A percentile compares a stretch with the other conserved stretches of the same genome.
Evolutionary conservation across 1,140 invertebrate genomes (phyloP).

Genomic region (Chlorops oryzae): DNA sequence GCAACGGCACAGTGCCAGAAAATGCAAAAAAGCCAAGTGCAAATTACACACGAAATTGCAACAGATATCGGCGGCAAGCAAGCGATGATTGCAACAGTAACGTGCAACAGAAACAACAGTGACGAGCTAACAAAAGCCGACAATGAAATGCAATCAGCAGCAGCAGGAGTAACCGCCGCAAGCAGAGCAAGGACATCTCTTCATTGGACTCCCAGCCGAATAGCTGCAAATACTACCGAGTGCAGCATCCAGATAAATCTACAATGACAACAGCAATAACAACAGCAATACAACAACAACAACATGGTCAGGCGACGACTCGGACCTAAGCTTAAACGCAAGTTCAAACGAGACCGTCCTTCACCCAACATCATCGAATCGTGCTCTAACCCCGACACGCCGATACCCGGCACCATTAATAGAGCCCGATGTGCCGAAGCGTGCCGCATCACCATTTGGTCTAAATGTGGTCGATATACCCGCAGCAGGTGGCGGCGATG

Average conservation of each 20-base stretch:
- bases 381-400: constrained; percentile 23
- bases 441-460: constrained; percentile 35
- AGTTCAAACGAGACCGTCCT: not conserved
- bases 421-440: constrained; percentile 24
- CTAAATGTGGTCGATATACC: constrained; percentile 26
- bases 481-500: not conserved
- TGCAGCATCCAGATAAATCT: constrained; percentile 1
- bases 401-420: constrained; percentile 37
- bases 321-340: not conserved
- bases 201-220: not conserved
- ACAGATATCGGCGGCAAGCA: not conserved
- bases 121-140: constrained; percentile 3
- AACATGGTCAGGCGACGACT: not conserved
- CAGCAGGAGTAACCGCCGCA: not conserved
- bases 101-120: not conserved
- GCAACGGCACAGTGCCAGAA: too few relatives aligned
- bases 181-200: not conserved
- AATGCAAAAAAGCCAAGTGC: not conserved
- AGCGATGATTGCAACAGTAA: not conserved
- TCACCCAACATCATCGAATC: not conserved
- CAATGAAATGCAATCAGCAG: constrained; percentile 10
- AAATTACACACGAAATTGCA: not conserved
- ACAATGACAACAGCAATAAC: not conserved
- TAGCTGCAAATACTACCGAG: too few relatives aligned
- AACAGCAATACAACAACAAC: not conserved